phyloP scores from a whole-genome alignment of 2,797 vertebrate genomes.

The Macropus fuliginosus region DNA sequence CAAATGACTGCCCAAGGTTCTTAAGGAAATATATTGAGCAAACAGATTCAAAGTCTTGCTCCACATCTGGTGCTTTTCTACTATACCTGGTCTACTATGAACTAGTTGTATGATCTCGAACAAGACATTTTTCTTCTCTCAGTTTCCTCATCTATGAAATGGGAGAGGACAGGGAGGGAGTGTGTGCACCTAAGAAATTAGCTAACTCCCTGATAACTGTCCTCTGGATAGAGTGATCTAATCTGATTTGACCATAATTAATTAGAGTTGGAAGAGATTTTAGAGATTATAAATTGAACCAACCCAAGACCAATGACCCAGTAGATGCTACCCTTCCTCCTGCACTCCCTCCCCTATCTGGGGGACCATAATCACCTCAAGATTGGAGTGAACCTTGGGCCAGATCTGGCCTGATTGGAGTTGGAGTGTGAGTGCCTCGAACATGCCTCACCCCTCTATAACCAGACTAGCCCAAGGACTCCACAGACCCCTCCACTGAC shows the following conservation, averaged over 20 bases:
- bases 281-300: neutral
- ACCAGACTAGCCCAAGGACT: neutral
- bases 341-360: neutral
- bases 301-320: neutral
- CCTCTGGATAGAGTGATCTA: neutral
- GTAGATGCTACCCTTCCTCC: neutral
- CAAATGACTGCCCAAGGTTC: neutral
- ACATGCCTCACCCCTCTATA: neutral
- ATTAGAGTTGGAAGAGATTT: neutral
- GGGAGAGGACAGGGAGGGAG: neutral
- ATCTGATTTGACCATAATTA: neutral
- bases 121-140: neutral
- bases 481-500: neutral
- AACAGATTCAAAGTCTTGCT: neutral
- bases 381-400: neutral
- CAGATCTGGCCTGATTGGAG: neutral
- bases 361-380: neutral
- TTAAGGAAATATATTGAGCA: neutral
- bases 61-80: neutral
- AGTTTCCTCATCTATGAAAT: neutral
- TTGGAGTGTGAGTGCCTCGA: neutral
- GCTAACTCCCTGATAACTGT: neutral
- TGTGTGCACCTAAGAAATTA: neutral
- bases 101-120: neutral
- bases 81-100: neutral